phyloP scores from a whole-genome alignment of 2,113 vertebrate genomes.

The Nettapus auritus region DNA sequence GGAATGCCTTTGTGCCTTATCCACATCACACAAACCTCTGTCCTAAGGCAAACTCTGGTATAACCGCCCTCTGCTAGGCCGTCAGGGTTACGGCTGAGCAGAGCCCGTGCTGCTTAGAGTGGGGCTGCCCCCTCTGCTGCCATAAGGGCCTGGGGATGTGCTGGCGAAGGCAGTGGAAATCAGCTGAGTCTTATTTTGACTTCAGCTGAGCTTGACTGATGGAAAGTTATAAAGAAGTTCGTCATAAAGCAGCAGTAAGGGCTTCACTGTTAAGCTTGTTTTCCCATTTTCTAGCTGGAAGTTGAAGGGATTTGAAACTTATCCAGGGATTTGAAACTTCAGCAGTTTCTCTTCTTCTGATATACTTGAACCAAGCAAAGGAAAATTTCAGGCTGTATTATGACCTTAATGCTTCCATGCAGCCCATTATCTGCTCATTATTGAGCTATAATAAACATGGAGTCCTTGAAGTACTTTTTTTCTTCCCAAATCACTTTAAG shows the following conservation, averaged over 20 bases:
- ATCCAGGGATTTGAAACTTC: slow-evolving; percentile 58
- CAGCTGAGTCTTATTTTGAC: background rate
- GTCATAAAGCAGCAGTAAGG: background rate
- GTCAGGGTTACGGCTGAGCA: background rate
- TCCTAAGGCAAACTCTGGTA: background rate
- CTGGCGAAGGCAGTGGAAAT: background rate
- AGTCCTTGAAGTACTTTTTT: slow-evolving; percentile 14
- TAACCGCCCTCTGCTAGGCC: background rate
- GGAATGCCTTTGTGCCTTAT: background rate
- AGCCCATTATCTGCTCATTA: slow-evolving; percentile 47
- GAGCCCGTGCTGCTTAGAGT: background rate
- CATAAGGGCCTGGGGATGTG: background rate
- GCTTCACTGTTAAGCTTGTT: slow-evolving; percentile 23
- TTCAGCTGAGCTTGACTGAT: background rate
- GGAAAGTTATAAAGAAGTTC: background rate
- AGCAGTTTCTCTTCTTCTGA: slow-evolving; percentile 48
- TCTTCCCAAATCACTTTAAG: background rate
- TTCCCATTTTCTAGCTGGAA: slow-evolving; percentile 22
- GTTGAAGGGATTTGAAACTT: slow-evolving; percentile 49
- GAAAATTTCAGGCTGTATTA: slow-evolving; percentile 43
- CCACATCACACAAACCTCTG: background rate
- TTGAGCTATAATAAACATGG: slow-evolving; percentile 24
- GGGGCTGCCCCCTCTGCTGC: background rate
- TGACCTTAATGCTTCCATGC: slow-evolving; percentile 48
- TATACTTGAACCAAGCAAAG: background rate